Conservation (phyloP, 2,113 vertebrate genomes). For the Rattus norvegicus region DNA sequence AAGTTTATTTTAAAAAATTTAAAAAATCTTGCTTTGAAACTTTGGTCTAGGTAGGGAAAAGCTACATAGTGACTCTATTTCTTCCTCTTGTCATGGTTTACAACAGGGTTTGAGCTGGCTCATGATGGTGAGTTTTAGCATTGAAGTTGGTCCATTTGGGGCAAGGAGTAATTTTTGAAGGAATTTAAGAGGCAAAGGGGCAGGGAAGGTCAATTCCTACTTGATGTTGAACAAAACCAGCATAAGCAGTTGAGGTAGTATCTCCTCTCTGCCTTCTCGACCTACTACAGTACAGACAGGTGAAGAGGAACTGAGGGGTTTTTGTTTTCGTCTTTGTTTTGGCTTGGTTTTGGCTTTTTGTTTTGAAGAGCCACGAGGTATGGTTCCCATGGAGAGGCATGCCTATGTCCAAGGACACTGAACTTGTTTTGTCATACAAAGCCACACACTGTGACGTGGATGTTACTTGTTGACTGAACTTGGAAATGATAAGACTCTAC, state of each 20-base stretch:
- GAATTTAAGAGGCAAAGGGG: background rate
- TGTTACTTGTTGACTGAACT: background rate
- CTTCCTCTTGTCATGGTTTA: too few relatives aligned
- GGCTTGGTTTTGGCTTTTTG: too few relatives aligned
- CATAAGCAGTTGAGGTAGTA: conserved; percentile 11
- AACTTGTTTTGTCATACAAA: conserved; percentile 33
- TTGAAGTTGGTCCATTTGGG: background rate
- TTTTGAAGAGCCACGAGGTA: background rate
- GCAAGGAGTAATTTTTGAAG: background rate
- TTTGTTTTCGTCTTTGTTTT: background rate
- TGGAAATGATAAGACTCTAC: conserved; percentile 37
- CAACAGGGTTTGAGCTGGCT: background rate
- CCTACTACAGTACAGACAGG: background rate
- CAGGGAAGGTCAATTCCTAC: conserved; percentile 27
- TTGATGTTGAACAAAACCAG: conserved; percentile 34
- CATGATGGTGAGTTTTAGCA: background rate
- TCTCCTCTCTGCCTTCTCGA: background rate
- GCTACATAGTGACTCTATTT: background rate
- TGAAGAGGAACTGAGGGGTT: background rate
- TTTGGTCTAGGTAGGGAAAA: background rate
- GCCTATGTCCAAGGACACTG: conserved; percentile 47
- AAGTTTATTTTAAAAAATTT: background rate
- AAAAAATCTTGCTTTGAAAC: background rate
- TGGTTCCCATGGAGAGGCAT: background rate
- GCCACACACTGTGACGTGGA: background rate